Conservation (phyloP, 2,113 vertebrate genomes). For the Neoarius graeffei region DNA sequence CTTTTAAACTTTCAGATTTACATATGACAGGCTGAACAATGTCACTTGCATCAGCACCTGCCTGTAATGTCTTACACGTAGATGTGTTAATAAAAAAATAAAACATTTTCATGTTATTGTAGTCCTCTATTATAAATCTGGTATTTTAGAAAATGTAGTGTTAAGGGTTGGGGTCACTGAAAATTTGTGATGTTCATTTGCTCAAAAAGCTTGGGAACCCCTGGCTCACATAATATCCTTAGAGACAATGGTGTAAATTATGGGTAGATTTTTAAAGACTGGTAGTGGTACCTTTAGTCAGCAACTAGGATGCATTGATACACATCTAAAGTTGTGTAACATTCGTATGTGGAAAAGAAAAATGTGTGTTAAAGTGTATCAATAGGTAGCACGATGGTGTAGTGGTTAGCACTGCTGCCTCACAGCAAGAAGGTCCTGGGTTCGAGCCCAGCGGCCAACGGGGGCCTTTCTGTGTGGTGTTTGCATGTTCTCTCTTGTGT, state of each 20-base stretch:
- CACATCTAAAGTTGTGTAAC: not conserved
- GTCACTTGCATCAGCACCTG: not conserved
- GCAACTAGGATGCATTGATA: not conserved
- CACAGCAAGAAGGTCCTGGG: too few species aligned
- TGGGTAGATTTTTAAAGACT: not conserved
- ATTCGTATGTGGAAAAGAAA: not conserved
- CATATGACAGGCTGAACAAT: not conserved
- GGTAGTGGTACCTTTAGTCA: not conserved
- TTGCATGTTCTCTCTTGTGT: too few species aligned
- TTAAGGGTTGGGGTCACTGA: not conserved
- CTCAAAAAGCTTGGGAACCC: not conserved
- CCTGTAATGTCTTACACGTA: not conserved
- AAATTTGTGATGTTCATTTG: not conserved
- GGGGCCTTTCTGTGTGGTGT: too few species aligned
- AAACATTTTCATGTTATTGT: not conserved
- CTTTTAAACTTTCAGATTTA: not conserved
- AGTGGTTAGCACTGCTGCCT: too few species aligned
- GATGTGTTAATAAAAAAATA: not conserved
- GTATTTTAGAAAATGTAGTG: not conserved
- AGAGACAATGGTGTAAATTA: not conserved
- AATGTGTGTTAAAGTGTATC: not conserved
- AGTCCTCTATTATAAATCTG: not conserved
- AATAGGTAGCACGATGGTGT: not conserved
- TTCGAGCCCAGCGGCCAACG: too few species aligned
- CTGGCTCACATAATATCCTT: not conserved